phyloP scores from a whole-genome alignment of 2,888 invertebrate genomes.

The Scaeva pyrastri region DNA sequence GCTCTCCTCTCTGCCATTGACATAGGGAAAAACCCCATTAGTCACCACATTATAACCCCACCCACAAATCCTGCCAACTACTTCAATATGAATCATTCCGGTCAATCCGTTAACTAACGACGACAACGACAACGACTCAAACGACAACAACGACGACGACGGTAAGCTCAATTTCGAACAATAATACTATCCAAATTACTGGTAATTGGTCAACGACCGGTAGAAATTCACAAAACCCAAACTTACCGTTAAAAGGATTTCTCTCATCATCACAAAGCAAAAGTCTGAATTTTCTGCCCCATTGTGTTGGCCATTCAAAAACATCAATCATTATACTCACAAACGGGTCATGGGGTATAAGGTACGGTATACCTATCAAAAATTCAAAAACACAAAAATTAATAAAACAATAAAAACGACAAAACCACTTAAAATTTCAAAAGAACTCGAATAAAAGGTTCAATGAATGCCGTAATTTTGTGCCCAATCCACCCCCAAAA shows the following conservation, averaged over 20 bases:
- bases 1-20: neutral
- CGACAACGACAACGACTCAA: too few relatives aligned
- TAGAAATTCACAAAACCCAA: conserved; percentile 12
- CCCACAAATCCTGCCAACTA: neutral
- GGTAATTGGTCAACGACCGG: conserved; percentile 32
- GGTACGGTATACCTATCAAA: conserved; percentile 44
- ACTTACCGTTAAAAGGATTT: neutral
- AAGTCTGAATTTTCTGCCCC: conserved; percentile 45
- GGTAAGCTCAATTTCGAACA: conserved; percentile 1
- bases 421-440: conserved; percentile 41
- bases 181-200: conserved; percentile 25
- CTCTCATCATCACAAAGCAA: conserved; percentile 2
- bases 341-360: neutral
- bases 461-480: conserved; percentile 57
- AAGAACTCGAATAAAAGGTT: conserved; percentile 34
- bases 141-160: too few relatives aligned
- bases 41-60: conserved; percentile 3
- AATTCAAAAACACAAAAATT: conserved; percentile 34
- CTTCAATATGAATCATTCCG: conserved; percentile 41
- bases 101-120: conserved; percentile 17
- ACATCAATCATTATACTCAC: conserved; percentile 44
- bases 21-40: conserved; percentile 14
- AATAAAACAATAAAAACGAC: conserved; percentile 42
- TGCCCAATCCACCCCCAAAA: neutral
- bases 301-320: conserved; percentile 35